Evolutionary conservation across 2,888 invertebrate genomes (phyloP).

Genomic region (Eupithecia centaureata): DNA sequence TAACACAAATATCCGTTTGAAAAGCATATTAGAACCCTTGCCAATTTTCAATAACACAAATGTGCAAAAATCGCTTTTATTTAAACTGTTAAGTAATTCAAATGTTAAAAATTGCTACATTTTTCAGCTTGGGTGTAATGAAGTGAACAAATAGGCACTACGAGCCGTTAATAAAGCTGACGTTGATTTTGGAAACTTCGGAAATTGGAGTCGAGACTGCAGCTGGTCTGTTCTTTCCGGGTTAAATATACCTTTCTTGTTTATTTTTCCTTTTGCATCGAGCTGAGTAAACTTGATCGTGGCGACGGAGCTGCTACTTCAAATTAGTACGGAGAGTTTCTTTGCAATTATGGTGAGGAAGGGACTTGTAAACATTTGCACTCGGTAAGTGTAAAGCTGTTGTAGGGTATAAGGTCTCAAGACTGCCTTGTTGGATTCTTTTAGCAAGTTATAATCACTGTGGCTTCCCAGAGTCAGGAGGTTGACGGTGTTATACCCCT

Average conservation of each 20-base stretch:
- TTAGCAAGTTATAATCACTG: neutral
- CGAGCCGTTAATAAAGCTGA: slow-evolving; percentile 25
- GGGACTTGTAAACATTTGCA: neutral
- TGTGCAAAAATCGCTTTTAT: neutral
- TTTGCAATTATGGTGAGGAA: slow-evolving; percentile 4
- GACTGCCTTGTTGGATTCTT: neutral
- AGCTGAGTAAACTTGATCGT: slow-evolving; percentile 2
- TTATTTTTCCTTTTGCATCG: slow-evolving; percentile 20
- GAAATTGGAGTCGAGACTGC: slow-evolving; percentile 32
- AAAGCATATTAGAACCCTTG: neutral
- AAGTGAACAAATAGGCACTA: slow-evolving; percentile 20
- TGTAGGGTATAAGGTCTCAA: neutral
- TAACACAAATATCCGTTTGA: neutral
- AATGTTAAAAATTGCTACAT: neutral
- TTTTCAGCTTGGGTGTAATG: slow-evolving; percentile 14
- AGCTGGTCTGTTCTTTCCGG: slow-evolving; percentile 25
- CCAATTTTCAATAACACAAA: neutral
- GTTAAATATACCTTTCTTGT: slow-evolving; percentile 27
- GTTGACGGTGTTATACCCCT: neutral
- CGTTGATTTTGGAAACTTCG: slow-evolving; percentile 35
- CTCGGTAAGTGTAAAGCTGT: neutral
- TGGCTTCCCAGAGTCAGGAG: neutral
- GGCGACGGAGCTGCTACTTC: slow-evolving; percentile 4
- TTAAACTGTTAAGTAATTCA: neutral
- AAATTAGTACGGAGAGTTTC: slow-evolving; percentile 4